Base-by-base conservation (phyloP, 2,888 invertebrate species). In the Macrosiphum euphorbiae region DNA sequence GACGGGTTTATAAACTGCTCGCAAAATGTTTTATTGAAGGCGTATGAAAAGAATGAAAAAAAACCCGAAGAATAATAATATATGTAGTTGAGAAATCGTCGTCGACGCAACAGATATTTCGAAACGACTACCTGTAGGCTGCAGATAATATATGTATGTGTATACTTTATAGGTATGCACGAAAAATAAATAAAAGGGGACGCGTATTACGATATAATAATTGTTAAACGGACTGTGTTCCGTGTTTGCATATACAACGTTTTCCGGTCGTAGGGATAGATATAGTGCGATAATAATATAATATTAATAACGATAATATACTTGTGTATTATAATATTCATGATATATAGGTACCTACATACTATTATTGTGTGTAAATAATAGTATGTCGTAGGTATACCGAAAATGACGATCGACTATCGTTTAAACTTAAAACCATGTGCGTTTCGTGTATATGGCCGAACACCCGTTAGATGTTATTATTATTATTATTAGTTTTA, bases 1-100 rank as follows among this genome's bases (percentile, higher is more conserved):
- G 88, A 88, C 44, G 88, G 84, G 92, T 89, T 88, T 93, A 90
- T 93, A 94, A 86, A 94, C 90, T 78, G 88, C 58, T 89, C 88
- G 88, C 94, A 86, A 94, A 94, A 94, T 94, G 90, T 94, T 94
- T 94, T 94, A 94, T 94, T 86, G 90, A 90, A 94, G 52, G 50
- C 92, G 92, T 88, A 47, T 55, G 11, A 50, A 28, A 52, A 89
- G 35, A 89, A 47, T n/a, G 50, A n/a, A 85, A 20, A 86, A 86
- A 85, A 84, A 86, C 24, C 85, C n/a, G 28, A 28, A 44, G 55
- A 92, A 92, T 61, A 91, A 90, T 86, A 89, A 67, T 90, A 35
- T 85, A 85, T 47, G 67, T 35, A 13, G 85, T 94, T 94, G 94
- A 90, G 94, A 94, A 94, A 94, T 85, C 58, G 58, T 44, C n/a